These are phyloP conservation scores for Lindbergichthys nudifrons DNA, from an alignment of 2,797 vertebrate species.

Conservation along the genomic window DNA sequence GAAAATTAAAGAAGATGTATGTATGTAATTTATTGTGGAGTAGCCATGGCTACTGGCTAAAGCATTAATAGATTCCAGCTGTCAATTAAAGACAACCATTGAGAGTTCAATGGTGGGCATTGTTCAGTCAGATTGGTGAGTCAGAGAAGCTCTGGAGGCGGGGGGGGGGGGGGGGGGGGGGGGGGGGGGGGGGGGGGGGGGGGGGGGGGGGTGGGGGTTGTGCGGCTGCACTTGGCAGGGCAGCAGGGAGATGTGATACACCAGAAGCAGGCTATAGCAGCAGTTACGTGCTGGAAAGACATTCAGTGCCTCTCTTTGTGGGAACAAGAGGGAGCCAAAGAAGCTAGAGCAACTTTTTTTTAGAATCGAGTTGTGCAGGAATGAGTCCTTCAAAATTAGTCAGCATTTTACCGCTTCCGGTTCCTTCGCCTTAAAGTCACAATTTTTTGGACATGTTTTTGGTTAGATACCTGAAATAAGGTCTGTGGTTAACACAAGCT, in stretches of 20 bases:
- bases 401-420: no score
- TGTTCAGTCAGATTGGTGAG: conserved; percentile 77
- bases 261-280: conserved; percentile 60
- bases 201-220: conserved; percentile 28
- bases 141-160: conserved; percentile 65
- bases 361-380: conserved; percentile 34
- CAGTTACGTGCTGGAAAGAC: conserved; percentile 69
- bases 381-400: neutral
- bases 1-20: conserved; percentile 68
- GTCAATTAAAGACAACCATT: conserved; percentile 71
- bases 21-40: conserved; percentile 66
- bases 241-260: conserved; percentile 76
- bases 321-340: conserved; percentile 47
- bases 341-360: conserved; percentile 34
- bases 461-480: no score
- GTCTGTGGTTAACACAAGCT: no score
- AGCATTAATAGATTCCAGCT: conserved; percentile 78
- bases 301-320: conserved; percentile 58
- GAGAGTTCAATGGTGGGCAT: conserved; percentile 81
- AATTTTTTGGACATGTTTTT: no score
- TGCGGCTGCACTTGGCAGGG: conserved; percentile 75
- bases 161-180: conserved; percentile 27
- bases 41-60: conserved; percentile 70
- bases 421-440: no score
- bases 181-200: conserved; percentile 30